Base-by-base conservation (phyloP, 1,140 invertebrate species). In the Coelopa frigida region DNA sequence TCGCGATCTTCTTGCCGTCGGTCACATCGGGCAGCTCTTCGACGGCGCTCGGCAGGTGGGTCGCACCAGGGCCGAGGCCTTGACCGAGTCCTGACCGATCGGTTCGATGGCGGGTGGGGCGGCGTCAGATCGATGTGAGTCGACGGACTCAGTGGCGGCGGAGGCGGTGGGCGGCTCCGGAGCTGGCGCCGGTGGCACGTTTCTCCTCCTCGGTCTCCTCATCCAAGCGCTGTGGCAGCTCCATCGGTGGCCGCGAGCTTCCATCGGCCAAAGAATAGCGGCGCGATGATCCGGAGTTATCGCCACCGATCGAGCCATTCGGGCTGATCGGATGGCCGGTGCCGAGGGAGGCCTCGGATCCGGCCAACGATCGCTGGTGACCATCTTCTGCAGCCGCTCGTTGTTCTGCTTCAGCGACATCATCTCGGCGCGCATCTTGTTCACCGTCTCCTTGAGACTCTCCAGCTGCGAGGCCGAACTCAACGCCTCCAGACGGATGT, bases 401-500 rank as follows among this genome's bases (percentile, higher is more conserved):
- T 98, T 98, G 65, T 98, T 96, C 59, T 96, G 91, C 65, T 96
- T 96, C 54, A 98, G 72, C 56, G 87, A 91, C 54, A 91, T 73
- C 91, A 98, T 97, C 73, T 98, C 94, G 66, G 86, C 86, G 72
- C 89, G 85, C 91, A 98, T 94, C 72, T 93, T 94, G 58, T 86
- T 92, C 59, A 98, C 89, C 29, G 89, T 94, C 63, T 98, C 94
- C 67, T 94, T 92, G 1, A 98, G 75, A 49, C 90, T 94, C 71
- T 98, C 94, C 27, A 98, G 74, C 70, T 98, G 94, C 73, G 97
- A 94, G 3, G 94, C 93, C 1, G 92, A 95, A 52, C 90, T 94
- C 10, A 98, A 71, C 3, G 95, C 94, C 71, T 98, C 95, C 22
- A 98, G 72, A 51, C 93, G 76, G 43, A 98, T 96, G 63, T 98